A percentile compares a stretch with the other conserved stretches of the same genome.
Conservation (phyloP, 2,797 vertebrate species). For the Galaxias olidus region DNA sequence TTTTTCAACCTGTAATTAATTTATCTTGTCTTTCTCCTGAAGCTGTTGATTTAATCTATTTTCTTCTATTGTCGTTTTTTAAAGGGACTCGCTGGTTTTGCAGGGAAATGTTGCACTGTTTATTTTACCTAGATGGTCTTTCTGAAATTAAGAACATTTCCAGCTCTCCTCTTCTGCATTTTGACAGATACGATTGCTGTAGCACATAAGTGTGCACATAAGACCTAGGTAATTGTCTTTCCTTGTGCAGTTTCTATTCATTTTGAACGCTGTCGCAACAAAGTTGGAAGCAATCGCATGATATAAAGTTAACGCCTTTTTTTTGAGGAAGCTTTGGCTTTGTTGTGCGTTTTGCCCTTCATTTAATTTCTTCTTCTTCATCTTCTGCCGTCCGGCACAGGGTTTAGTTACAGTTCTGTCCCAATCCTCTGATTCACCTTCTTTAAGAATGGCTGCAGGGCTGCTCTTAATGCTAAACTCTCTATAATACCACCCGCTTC, state of each 20-base stretch:
- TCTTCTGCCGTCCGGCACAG: conserved; percentile 71
- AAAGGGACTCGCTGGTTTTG: too few relatives aligned
- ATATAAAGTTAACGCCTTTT: conserved; percentile 62
- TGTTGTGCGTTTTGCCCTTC: conserved; percentile 65
- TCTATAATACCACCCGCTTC: conserved; percentile 74
- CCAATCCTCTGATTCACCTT: conserved; percentile 81
- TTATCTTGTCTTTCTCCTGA: too few relatives aligned
- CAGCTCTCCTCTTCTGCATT: conserved; percentile 33
- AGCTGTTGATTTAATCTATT: too few relatives aligned
- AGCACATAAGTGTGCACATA: not conserved
- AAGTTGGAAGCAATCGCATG: conserved; percentile 65
- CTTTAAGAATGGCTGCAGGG: conserved; percentile 73
- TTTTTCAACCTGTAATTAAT: too few relatives aligned
- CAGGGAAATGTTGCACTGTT: too few relatives aligned
- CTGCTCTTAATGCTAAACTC: conserved; percentile 74
- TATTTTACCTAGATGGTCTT: not conserved
- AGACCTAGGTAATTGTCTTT: conserved; percentile 44
- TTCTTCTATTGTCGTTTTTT: too few relatives aligned
- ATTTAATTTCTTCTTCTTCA: conserved; percentile 67
- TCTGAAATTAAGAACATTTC: not conserved
- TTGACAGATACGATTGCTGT: not conserved
- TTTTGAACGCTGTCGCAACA: conserved; percentile 52
- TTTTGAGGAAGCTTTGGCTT: conserved; percentile 63
- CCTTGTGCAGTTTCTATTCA: conserved; percentile 50
- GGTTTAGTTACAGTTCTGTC: conserved; percentile 77